Base-by-base conservation (phyloP, 2,888 invertebrate species). In the Macrostomum cliftonense region DNA sequence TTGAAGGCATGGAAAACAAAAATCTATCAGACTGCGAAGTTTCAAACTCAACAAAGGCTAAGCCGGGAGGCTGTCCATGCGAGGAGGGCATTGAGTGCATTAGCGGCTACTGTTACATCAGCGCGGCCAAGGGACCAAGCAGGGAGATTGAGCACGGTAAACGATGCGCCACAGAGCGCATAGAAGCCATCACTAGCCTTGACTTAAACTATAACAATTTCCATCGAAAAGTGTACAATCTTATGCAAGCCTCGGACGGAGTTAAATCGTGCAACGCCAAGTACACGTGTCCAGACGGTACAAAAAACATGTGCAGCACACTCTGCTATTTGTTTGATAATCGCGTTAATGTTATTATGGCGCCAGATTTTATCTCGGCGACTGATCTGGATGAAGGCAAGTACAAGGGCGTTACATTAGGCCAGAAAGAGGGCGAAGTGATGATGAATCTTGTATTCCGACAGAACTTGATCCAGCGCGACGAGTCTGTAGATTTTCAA, bases 401-500 rank as follows among this genome's bases (percentile, higher is more conserved):
- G 51, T 71, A 71, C 55, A 60, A 61, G 36, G 59, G 62, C 14
- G 66, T 71, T 20, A 69, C 68, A 14, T 59, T 71, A 47, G 71
- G 71, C 7, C 59, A 62, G 44, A 69, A 70, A 51, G 70, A 71
- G 54, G 70, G 70, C 12, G 71, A 71, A 57, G 66, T 71, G 1
- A 71, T 71, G 70, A 70, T 67, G 50, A 67, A 70, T 48, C 62
- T 71, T 20, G 66, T 71, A 44, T 70, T 67, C 55, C 61, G 61
- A 50, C 69, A 71, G 54, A 58, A 58, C 12, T 68, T 71, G 53
- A 66, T 71, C 52, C 49, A 56, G 12, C 54, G 70, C n/a, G 60
- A 59, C 28, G 70, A 71, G 54, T 58, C 59, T 14, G 60, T 66
- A 12, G 69, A 71, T 55, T 71, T 70, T 53, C 70, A 71, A 49